Evolutionary conservation across 1,140 invertebrate genomes (phyloP), one percentile per base, ranked within the genome.

Genomic region (Listronotus bonariensis): DNA sequence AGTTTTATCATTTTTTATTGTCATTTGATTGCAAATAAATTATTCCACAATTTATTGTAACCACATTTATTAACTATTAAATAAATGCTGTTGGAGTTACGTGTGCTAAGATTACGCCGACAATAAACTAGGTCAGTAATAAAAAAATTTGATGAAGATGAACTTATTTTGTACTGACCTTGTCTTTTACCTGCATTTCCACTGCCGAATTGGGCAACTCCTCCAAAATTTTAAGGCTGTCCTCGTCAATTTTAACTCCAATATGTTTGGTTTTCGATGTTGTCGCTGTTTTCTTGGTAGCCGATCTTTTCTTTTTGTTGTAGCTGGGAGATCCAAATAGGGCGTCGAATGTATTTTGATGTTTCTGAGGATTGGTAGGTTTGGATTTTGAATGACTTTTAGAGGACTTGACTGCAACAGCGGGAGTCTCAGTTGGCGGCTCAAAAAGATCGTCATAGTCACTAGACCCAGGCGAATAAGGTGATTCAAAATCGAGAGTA

Each of bases 111-210:
- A 36, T 12, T 36, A 36, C 1, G 11, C 11, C 34, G 34, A 36
- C 34, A 8, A 36, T 7, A 36, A 9, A 10, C n/a, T n/a, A 43
- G 41, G 41, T 43, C 41, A 43, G 41, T 43, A 43, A n/a, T 14
- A 43, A 43, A 5, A 43, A 43, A 43, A 18, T n/a, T 43, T 43
- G 34, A n/a, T 18, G 17, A 18, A 11, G 14, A 45, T 11, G 7
- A 17, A 17, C 3, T 45, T 1, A n/a, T 11, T 17, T 14, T 14
- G 8, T 4, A 65, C 63, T 68, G 15, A 96, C 94, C 87, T 96
- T 97, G 83, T 96, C 93, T 84, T 97, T 96, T 59, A 95, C 92
- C 81, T 94, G 91, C 85, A 97, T 89, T 81, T 97, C 95, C 14
- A 96, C 94, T 5, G 95, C 95, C 48, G 95, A 95, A 80, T 88